Conservation (phyloP, 1,140 invertebrate species). For the Ceratosolen solmsi region DNA sequence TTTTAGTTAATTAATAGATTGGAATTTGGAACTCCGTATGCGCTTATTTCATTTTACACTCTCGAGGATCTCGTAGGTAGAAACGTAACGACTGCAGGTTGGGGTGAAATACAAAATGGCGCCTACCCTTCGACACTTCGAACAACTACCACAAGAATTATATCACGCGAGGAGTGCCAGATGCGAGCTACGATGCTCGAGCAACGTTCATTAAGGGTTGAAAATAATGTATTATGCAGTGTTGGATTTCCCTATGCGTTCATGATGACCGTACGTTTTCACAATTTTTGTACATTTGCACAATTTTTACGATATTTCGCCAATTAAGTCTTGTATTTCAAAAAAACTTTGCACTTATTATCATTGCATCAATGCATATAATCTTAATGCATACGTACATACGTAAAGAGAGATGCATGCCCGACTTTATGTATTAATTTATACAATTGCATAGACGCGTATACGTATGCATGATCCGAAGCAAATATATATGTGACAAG, state of each 20-base stretch:
- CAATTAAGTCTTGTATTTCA: no score
- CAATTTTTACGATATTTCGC: no score
- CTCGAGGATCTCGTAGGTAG: background rate
- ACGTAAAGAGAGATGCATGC: no score
- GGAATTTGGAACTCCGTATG: background rate
- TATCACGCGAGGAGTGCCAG: background rate
- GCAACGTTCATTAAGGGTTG: background rate
- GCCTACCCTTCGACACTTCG: background rate
- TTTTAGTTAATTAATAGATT: background rate
- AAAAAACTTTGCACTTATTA: no score
- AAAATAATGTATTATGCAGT: background rate
- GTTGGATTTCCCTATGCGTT: background rate
- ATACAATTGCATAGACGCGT: no score
- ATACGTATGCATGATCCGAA: no score
- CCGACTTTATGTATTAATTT: no score
- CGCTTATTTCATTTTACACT: background rate
- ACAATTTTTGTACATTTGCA: no score
- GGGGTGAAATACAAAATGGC: background rate
- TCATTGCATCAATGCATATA: no score
- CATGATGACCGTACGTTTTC: background rate
- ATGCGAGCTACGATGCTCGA: background rate
- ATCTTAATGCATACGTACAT: no score
- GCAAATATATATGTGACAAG: no score
- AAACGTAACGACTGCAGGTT: background rate
- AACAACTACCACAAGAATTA: background rate